Base-by-base conservation (phyloP, 2,797 vertebrate genomes). In the Pseudochirops cupreus region DNA sequence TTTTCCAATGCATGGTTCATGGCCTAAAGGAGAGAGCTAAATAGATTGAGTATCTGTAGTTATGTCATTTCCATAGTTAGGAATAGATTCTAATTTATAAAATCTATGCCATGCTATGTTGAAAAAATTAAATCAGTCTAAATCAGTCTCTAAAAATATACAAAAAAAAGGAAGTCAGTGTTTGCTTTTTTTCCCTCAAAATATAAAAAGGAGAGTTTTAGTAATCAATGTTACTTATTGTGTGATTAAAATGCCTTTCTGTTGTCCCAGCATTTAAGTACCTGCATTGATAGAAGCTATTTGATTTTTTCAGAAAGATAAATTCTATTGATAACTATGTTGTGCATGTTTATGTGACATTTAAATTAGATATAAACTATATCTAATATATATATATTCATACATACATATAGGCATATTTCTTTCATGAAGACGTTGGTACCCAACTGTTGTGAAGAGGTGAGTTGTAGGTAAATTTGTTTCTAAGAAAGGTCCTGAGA, bases 51-150 rank as follows among this genome's bases (percentile, higher is more conserved):
- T 39, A 82, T 46, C 39, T 26, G 9, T 82, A 82, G n/a, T 46
- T 39, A 46, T 82, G 39, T 82, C 74, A 82, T 26, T 21, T 82
- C 39, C 21, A 82, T 7, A 24, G 74, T 82, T 82, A 82, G 39
- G n/a, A 82, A 82, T 46, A 82, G 39, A 82, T 46, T 46, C 7
- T 46, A 82, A 82, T 82, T 82, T 82, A 82, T 46, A 26, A 82
- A 82, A 82, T 82, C 39, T 24, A 46, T 82, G 39, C 2, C n/a
- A 39, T 82, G n/a, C n/a, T 82, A 24, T 26, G 39, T 2, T 46
- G 74, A 26, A 82, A 82, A 82, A 46, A 82, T 46, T 58, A 56
- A 93, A 96, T 94, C 14, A 95, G 9, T 56, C 95, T 91, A 56
- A 93, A 96, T 94, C 18, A 95, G 9, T 56, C 95, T 90, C 52